A percentile compares a stretch with the other conserved stretches of the same genome.
Conservation (phyloP, 1,140 invertebrate species). For the Drosophila nigrodunni region DNA sequence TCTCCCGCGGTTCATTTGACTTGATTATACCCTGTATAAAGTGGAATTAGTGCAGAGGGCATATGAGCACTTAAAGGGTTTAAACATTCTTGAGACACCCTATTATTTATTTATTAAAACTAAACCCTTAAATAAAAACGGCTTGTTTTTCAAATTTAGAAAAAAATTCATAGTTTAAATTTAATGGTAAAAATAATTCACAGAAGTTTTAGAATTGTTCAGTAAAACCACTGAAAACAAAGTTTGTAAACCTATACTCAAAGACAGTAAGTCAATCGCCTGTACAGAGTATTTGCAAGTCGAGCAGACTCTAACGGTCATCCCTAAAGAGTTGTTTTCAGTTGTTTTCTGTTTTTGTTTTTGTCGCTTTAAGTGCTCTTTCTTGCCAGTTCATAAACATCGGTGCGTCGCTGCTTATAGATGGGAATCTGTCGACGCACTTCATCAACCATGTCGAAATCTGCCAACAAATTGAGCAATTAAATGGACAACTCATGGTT, state of each 20-base stretch:
- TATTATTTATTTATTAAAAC: too few relatives aligned
- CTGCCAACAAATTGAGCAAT: constrained; percentile 85
- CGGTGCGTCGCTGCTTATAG: constrained; percentile 90
- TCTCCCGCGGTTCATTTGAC: constrained; percentile 48
- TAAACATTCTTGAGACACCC: too few relatives aligned
- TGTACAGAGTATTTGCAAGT: constrained; percentile 7
- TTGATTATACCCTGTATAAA: constrained; percentile 25
- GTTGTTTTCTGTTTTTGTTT: constrained; percentile 6
- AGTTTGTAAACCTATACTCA: too few relatives aligned
- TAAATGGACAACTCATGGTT: background rate
- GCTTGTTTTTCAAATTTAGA: too few relatives aligned
- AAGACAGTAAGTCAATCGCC: too few relatives aligned
- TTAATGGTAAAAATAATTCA: too few relatives aligned
- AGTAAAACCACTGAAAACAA: too few relatives aligned
- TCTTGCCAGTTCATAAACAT: constrained; percentile 88
- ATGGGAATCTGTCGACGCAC: constrained; percentile 93
- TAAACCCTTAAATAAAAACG: too few relatives aligned
- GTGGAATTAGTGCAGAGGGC: background rate
- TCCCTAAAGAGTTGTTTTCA: constrained; percentile 25
- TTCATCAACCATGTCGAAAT: constrained; percentile 90
- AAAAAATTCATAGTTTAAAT: too few relatives aligned
- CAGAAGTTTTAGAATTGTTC: too few relatives aligned
- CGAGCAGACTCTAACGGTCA: background rate
- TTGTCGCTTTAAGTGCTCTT: constrained; percentile 7
- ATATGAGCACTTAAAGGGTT: background rate